Evolutionary conservation across 2,797 vertebrate genomes (phyloP), one percentile per base, ranked within the genome.

Genomic region (Typhlichthys eigenmanni): DNA sequence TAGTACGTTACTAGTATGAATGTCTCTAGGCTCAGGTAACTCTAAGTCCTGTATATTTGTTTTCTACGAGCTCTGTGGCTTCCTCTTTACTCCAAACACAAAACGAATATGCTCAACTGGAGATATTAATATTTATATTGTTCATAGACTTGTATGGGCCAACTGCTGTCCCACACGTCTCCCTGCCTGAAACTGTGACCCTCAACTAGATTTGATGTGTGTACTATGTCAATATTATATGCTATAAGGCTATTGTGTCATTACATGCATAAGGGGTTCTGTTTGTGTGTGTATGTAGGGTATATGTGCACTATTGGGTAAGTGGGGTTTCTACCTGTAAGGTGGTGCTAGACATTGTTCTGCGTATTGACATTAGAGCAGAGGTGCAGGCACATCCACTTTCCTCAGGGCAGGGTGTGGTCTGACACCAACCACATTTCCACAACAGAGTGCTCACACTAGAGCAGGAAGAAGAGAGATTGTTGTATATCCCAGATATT

Each of bases 371-470:
- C 69, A 79, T 70, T 81, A 17, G 58, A 79, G 68, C 46, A 54
- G 45, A 64, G 62, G 66, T 80, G 68, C 67, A 66, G 60, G 64
- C 17, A 13, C 58, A 67, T 59, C 69, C 72, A 56, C 75, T 86
- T 81, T 74, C 74, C 64, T 78, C 43, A 62, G 75, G 78, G 63
- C 43, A 81, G 85, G 84, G 88, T 84, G 81, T 85, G 83, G 86
- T 77, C 64, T 67, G 54, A 75, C 71, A 78, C 60, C 55, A 81
- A 77, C 69, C 64, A 79, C 68, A 80, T 85, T 78, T 87, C 55
- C 66, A 85, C 83, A 88, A 84, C 61, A 83, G 54, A 65, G 4
- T 72, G 8, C 7, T 47, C 17, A 60, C 47, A 4, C 1, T 49
- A 13, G n/a, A 14, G 17, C 12, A 24, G n/a, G 45, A 70, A 64